Conservation (phyloP, 2,113 vertebrate species). For the Neomonachus schauinslandi region DNA sequence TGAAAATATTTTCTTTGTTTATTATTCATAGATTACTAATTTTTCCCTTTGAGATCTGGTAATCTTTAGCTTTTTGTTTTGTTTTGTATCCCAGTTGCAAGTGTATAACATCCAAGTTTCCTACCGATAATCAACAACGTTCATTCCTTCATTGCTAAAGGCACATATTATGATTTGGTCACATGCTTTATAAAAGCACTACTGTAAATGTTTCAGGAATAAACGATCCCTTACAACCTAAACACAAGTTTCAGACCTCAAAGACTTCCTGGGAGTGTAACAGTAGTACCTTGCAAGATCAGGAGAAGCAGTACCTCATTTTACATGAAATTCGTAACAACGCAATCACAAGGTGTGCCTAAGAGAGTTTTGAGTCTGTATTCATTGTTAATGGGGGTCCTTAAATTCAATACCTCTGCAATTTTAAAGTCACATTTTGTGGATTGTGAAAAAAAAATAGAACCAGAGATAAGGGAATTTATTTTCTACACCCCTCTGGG, state of each 20-base stretch:
- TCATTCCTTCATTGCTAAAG: constrained; percentile 61
- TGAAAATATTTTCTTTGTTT: constrained; percentile 76
- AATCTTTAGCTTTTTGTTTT: constrained; percentile 53
- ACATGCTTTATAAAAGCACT: constrained; percentile 57
- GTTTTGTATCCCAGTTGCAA: constrained; percentile 52
- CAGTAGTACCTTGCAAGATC: not conserved
- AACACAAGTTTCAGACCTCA: constrained; percentile 42
- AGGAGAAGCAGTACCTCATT: not conserved
- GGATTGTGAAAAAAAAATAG: not conserved
- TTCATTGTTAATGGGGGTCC: not conserved
- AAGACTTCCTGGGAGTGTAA: constrained; percentile 50
- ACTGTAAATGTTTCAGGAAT: constrained; percentile 60
- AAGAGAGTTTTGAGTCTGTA: not conserved
- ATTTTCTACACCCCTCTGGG: not conserved
- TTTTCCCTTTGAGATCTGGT: constrained; percentile 68
- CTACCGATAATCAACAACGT: constrained; percentile 65
- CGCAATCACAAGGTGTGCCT: not conserved
- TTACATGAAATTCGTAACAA: not conserved
- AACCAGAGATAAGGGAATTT: not conserved
- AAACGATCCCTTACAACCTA: constrained; percentile 66
- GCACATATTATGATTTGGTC: constrained; percentile 65
- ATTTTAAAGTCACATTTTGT: constrained; percentile 12
- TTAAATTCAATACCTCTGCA: constrained; percentile 7
- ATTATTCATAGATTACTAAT: constrained; percentile 73
- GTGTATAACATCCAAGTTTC: constrained; percentile 61